Evolutionary conservation across 2,888 invertebrate genomes (phyloP).

Genomic region (Hydriomena furcata): DNA sequence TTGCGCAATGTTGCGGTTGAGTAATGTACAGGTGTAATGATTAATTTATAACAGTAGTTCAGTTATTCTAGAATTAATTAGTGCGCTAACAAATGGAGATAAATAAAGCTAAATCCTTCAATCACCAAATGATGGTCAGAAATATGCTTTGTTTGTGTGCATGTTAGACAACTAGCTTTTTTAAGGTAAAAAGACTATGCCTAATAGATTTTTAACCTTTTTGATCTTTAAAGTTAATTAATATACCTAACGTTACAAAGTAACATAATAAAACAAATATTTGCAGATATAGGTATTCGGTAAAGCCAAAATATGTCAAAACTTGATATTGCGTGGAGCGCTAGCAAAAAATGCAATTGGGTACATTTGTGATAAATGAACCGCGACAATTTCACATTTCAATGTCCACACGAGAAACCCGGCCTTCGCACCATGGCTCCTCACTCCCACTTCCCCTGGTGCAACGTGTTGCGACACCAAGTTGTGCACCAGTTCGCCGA

Average conservation of each 20-base stretch:
- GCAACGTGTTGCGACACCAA: slow-evolving; percentile 43
- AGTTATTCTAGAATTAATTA: slow-evolving; percentile 1
- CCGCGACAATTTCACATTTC: slow-evolving; percentile 60
- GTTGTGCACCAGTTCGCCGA: slow-evolving; percentile 80
- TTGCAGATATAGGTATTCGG: too few species aligned
- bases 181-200: too few species aligned
- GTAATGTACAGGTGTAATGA: slow-evolving; percentile 17
- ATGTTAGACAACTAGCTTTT: too few species aligned
- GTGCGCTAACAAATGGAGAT: too few species aligned
- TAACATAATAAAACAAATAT: too few species aligned
- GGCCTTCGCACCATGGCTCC: slow-evolving; percentile 70
- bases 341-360: slow-evolving; percentile 11
- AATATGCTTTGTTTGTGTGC: too few species aligned
- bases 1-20: slow-evolving; percentile 32
- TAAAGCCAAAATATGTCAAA: not conserved
- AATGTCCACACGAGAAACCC: slow-evolving; percentile 54
- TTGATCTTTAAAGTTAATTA: too few species aligned
- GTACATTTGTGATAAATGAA: slow-evolving; percentile 36
- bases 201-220: too few species aligned
- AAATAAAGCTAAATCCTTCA: too few species aligned
- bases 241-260: too few species aligned
- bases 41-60: too few species aligned
- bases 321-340: not conserved
- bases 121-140: too few species aligned
- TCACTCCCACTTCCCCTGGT: slow-evolving; percentile 68